Evolutionary conservation across 2,797 vertebrate genomes (phyloP), one percentile per base, ranked within the genome.

Genomic region (Coracias cyanogaster): DNA sequence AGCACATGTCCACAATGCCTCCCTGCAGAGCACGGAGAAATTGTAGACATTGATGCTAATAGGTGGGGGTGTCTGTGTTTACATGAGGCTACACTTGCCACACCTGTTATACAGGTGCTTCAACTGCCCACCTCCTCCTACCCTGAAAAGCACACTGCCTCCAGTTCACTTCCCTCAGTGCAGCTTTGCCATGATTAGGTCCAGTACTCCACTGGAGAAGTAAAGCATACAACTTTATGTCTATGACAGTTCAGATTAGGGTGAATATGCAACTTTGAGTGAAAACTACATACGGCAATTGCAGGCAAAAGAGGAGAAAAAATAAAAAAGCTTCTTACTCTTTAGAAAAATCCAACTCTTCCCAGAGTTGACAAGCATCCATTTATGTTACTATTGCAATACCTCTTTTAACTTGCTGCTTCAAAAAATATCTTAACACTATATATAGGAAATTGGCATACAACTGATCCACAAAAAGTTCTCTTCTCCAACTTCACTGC

Each of bases 401-500:
- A 28, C 0, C 6, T 45, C 26, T 73, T 79, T 89, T 70, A 78
- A 49, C 3, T 74, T 73, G 15, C 22, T 74, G 19, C 15, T 85
- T 12, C 37, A 60, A 86, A 58, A 91, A 52, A 79, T 79, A n/a
- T 33, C 52, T 57, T 66, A 69, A 28, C 10, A 15, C 6, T 31
- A 11, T 54, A 61, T 61, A 64, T 22, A 82, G 12, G 81, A 89
- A 80, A 77, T 4, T 31, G 10, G 29, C 3, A 1, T 70, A 37
- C 9, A 84, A 43, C 7, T 0, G 0, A 79, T 58, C 19, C 25
- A 74, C 12, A 55, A 35, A 88, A 90, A 72, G 69, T 95, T 93
- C n/a, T 43, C 35, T 92, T 93, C 92, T 91, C 28, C 49, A 73
- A 55, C 62, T 94, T 88, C 49, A 70, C 51, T 91, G 67, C 89